Conservation (phyloP, 2,113 vertebrate genomes). For the Forbesichthys papilliferus region DNA sequence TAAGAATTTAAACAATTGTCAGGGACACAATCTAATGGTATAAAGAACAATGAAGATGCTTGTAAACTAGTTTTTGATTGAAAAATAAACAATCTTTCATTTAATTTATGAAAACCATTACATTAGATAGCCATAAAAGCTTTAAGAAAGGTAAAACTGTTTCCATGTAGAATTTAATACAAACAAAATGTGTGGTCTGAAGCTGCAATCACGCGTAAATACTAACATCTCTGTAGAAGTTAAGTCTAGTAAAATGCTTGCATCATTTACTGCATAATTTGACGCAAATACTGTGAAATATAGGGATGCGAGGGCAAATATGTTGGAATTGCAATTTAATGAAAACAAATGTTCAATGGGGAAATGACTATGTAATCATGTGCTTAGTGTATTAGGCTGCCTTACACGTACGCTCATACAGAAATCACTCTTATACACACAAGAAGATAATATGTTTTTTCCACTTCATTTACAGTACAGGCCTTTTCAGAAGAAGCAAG, state of each 20-base stretch:
- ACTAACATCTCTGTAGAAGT: constrained; percentile 32
- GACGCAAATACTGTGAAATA: constrained; percentile 58
- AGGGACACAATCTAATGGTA: too few species aligned
- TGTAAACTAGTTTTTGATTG: too few species aligned
- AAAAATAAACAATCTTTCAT: not conserved
- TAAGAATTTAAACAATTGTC: too few species aligned
- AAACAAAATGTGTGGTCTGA: constrained; percentile 6
- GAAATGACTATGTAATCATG: constrained; percentile 67
- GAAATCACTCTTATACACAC: constrained; percentile 33
- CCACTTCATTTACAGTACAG: constrained; percentile 67
- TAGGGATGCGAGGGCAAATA: constrained; percentile 59
- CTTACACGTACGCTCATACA: constrained; percentile 36
- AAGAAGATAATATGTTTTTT: constrained; percentile 68
- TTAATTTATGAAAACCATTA: not conserved
- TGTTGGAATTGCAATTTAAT: constrained; percentile 62
- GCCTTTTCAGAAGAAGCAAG: constrained; percentile 50
- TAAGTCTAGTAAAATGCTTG: constrained; percentile 51
- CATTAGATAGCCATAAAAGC: not conserved
- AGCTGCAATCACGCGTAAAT: constrained; percentile 21
- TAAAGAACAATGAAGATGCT: too few species aligned
- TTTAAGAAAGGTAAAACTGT: too few species aligned
- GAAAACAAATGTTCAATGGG: constrained; percentile 65
- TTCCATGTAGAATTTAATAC: not conserved
- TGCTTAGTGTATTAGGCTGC: constrained; percentile 55
- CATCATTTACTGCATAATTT: constrained; percentile 63